A percentile compares a stretch with the other conserved stretches of the same genome.
Conservation (phyloP, 2,797 vertebrate genomes). For the Ctenopoma kingsleyae region DNA sequence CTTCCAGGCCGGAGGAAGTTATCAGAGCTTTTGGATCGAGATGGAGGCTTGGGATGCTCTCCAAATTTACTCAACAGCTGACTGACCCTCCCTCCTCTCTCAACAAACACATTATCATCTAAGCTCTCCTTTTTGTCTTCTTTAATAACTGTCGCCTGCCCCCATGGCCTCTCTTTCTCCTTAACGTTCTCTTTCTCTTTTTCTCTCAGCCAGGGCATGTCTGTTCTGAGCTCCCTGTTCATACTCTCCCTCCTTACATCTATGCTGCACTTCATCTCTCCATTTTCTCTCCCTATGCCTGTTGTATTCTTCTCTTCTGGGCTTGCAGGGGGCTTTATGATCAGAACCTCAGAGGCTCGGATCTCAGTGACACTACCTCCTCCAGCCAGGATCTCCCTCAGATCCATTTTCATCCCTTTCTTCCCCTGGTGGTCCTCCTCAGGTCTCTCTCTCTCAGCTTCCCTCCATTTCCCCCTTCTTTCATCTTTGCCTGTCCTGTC, state of each 20-base stretch:
- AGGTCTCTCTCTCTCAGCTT: slow-evolving; percentile 49
- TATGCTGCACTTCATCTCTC: slow-evolving; percentile 47
- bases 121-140: slow-evolving; percentile 57
- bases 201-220: slow-evolving; percentile 66
- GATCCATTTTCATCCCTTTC: slow-evolving; percentile 82
- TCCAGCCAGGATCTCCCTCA: slow-evolving; percentile 80
- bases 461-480: slow-evolving; percentile 56
- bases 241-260: slow-evolving; percentile 53
- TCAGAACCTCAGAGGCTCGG: slow-evolving; percentile 83
- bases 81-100: slow-evolving; percentile 85
- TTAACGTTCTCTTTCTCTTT: slow-evolving; percentile 53
- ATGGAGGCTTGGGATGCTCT: slow-evolving; percentile 76
- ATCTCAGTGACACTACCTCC: slow-evolving; percentile 85
- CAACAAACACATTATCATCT: slow-evolving; percentile 64
- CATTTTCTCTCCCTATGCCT: slow-evolving; percentile 57
- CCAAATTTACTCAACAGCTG: slow-evolving; percentile 87
- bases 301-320: slow-evolving; percentile 59
- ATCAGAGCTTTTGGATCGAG: slow-evolving; percentile 84
- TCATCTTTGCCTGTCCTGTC: slow-evolving; percentile 70
- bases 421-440: slow-evolving; percentile 73
- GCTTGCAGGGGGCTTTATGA: slow-evolving; percentile 76
- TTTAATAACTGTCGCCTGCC: slow-evolving; percentile 67
- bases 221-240: slow-evolving; percentile 57
- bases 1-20: slow-evolving; percentile 66
- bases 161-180: slow-evolving; percentile 66